phyloP scores from a whole-genome alignment of 2,888 invertebrate genomes.

The Acrobeloides nanus region DNA sequence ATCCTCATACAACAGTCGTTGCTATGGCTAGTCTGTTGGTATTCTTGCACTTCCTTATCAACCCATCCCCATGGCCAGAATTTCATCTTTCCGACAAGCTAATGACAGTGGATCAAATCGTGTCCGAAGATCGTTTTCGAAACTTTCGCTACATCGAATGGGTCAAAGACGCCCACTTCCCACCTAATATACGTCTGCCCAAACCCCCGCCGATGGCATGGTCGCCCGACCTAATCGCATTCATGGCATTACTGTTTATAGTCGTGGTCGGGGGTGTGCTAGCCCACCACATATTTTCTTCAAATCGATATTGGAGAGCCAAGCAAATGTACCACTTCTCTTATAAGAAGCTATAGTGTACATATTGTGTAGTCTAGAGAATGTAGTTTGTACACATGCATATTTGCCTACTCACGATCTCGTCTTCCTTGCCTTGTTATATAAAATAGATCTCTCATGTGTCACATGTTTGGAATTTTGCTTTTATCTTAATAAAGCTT shows the following conservation, averaged over 20 bases:
- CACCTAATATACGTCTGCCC: conserved; percentile 14
- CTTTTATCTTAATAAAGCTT: no score
- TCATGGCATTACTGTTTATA: conserved; percentile 19
- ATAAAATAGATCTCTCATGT: no score
- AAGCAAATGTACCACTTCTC: no score
- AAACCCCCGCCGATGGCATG: conserved; percentile 23
- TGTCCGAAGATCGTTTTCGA: conserved; percentile 23
- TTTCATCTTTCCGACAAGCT: conserved; percentile 15
- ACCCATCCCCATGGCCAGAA: conserved; percentile 27
- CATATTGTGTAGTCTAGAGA: no score
- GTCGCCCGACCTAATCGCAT: conserved; percentile 29
- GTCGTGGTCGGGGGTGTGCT: conserved; percentile 16
- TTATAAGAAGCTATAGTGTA: no score
- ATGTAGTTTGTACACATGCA: no score
- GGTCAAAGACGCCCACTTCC: conserved; percentile 25
- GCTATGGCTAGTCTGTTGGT: conserved; percentile 12
- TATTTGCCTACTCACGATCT: no score
- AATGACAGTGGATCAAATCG: conserved; percentile 22
- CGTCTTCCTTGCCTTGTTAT: no score
- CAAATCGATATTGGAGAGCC: no score
- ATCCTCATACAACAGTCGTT: conserved; percentile 12
- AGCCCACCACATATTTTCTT: conserved; percentile 21
- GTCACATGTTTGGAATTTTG: no score
- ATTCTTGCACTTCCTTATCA: conserved; percentile 15
- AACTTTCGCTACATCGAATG: conserved; percentile 23